Conservation (phyloP, 2,888 invertebrate genomes). For the Chorisops tibialis region DNA sequence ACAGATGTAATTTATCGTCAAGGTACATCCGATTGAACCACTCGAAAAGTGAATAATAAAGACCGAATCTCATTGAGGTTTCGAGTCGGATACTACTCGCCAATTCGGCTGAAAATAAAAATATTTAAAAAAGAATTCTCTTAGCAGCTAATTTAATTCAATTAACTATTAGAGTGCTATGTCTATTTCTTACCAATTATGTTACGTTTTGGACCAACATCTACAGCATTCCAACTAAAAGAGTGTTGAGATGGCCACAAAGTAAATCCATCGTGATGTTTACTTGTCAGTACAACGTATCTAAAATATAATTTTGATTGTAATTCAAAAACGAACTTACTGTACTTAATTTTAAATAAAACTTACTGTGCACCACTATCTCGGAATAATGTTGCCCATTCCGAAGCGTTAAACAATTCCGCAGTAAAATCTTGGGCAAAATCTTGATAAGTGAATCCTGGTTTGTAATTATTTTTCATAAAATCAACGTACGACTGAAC, state of each 20-base stretch:
- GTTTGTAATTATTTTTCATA: constrained; percentile 80
- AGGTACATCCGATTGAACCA: constrained; percentile 83
- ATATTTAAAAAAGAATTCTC: constrained; percentile 51
- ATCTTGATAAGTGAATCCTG: constrained; percentile 85
- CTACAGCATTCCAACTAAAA: constrained; percentile 81
- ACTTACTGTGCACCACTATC: constrained; percentile 81
- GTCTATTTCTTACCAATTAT: constrained; percentile 58
- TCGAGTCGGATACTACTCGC: constrained; percentile 10
- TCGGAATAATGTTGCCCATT: constrained; percentile 80
- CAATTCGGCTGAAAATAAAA: constrained; percentile 27
- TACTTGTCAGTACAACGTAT: constrained; percentile 79
- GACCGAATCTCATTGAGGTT: constrained; percentile 20
- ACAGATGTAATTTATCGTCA: constrained; percentile 64
- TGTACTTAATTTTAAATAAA: not conserved
- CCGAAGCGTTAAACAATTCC: constrained; percentile 79
- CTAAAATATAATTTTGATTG: constrained; percentile 52
- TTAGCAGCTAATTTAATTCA: constrained; percentile 28
- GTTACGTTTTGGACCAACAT: constrained; percentile 74
- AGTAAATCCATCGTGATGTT: constrained; percentile 85
- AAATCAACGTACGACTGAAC: constrained; percentile 64
- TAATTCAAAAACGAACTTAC: not conserved
- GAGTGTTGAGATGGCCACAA: constrained; percentile 76
- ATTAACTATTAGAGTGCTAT: not conserved
- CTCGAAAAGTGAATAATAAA: constrained; percentile 60
- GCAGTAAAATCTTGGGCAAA: constrained; percentile 87